phyloP scores from a whole-genome alignment of 1,140 invertebrate species.

The Aporrectodea caliginosa region DNA sequence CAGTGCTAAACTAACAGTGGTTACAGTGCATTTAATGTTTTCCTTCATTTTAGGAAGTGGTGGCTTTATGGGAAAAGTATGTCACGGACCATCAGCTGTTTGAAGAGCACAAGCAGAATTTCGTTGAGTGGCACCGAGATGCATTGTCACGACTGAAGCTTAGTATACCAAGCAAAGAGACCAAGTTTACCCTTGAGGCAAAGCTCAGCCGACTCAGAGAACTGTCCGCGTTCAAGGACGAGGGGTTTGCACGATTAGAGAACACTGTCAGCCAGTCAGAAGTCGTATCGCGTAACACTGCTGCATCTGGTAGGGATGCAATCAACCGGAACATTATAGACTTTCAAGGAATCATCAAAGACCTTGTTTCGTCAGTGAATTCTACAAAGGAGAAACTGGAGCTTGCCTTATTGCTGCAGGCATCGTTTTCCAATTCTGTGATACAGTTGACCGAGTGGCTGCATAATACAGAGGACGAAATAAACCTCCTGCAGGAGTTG shows the following conservation, averaged over 20 bases:
- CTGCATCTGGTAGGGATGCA: not conserved
- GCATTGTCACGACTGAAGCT: not conserved
- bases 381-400: not conserved
- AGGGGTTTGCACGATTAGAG: not conserved
- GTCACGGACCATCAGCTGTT: not conserved
- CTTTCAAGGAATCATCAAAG: not conserved
- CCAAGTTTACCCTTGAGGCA: not conserved
- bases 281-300: not conserved
- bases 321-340: not conserved
- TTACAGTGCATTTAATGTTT: too few species aligned
- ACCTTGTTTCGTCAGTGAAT: not conserved
- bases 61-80: not conserved
- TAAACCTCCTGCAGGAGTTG: not conserved
- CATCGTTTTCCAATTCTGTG: not conserved
- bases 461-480: not conserved
- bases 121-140: not conserved
- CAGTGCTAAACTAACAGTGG: too few species aligned
- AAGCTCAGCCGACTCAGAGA: not conserved
- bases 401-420: not conserved
- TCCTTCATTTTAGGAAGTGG: not conserved
- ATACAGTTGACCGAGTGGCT: not conserved
- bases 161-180: not conserved
- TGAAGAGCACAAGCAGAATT: not conserved
- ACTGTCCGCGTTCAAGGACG: not conserved
- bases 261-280: not conserved